A percentile compares a stretch with the other conserved stretches of the same genome.
Conservation (phyloP, 2,888 invertebrate genomes). For the Pantelozetes paolii region DNA sequence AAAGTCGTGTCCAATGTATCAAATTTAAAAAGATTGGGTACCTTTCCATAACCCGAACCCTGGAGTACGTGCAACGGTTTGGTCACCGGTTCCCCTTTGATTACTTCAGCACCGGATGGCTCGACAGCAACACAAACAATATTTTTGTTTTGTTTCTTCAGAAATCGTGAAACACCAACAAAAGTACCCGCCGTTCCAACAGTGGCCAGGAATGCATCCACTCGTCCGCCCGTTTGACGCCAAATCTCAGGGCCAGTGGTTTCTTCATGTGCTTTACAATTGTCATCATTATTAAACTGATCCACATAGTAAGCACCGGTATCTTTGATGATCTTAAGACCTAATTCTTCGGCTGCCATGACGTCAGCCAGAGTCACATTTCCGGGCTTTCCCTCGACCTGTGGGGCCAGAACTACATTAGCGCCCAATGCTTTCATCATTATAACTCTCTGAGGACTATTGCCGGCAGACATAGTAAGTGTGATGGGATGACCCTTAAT, state of each 20-base stretch:
- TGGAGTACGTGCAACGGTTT: constrained; percentile 43
- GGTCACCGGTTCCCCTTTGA: constrained; percentile 39
- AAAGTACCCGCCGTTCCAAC: constrained; percentile 48
- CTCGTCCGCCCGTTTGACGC: constrained; percentile 50
- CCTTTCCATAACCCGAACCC: constrained; percentile 42
- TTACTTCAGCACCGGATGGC: constrained; percentile 42
- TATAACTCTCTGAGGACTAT: constrained; percentile 50
- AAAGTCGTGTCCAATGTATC: constrained; percentile 39
- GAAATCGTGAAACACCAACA: constrained; percentile 37
- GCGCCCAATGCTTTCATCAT: constrained; percentile 51
- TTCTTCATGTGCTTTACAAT: constrained; percentile 50
- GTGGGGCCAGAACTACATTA: constrained; percentile 50
- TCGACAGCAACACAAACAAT: constrained; percentile 41
- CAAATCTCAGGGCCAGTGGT: constrained; percentile 52
- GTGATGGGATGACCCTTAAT: constrained; percentile 50
- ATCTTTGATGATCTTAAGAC: constrained; percentile 12
- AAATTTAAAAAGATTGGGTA: constrained; percentile 35
- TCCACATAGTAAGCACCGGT: constrained; percentile 41
- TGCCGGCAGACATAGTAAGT: constrained; percentile 51
- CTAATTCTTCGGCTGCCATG: constrained; percentile 29
- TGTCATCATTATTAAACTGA: constrained; percentile 45
- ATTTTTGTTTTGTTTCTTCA: constrained; percentile 41
- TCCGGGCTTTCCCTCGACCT: constrained; percentile 45
- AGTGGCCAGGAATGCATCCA: constrained; percentile 50
- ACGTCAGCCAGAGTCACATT: constrained; percentile 42